Base-by-base conservation (phyloP, 2,113 vertebrate species). In the Cathartes aura region DNA sequence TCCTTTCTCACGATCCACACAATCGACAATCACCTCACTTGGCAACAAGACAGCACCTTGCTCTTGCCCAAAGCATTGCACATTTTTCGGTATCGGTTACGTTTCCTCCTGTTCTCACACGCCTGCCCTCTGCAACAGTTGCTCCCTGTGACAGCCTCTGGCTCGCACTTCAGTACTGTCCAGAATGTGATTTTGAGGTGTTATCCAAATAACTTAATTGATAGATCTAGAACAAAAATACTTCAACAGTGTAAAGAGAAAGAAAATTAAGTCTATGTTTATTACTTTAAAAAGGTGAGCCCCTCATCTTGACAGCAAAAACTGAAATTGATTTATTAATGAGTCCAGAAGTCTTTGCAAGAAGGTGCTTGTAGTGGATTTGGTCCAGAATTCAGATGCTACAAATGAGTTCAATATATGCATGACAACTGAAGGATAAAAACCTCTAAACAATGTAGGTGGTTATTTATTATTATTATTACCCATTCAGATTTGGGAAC, bases 1-100 rank as follows among this genome's bases (percentile, higher is more conserved):
- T 62, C 32, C 43, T 48, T 91, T 76, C 82, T 66, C 92, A 82
- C 2, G 2, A 90, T 30, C 53, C 40, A 75, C 74, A 91, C 74
- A 75, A 71, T 11, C 43, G 72, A 95, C 52, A 92, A 79, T 56
- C 83, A 59, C 59, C 76, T 74, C 36, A 18, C 43, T 56, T 93
- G 76, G 92, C 80, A 89, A 45, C 30, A 64, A 1, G 6, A 74
- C 40, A 71, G 73, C 52, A 48, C 81, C 26, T 22, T 62, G 72
- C 52, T 89, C 68, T 89, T 75, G n/a, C 76, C 53, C 60, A 26
- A 56, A 72, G 36, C 52, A 79, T 56, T 60, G 76, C 80, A 53
- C 15, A 3, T 50, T 92, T 87, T 63, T 59, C 1, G 0, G 7
- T 20, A 36, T 7, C 0, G 0, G 58, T 90, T 71, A 55, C 1